Conservation (phyloP, 2,888 invertebrate genomes). For the Aradus depressus region DNA sequence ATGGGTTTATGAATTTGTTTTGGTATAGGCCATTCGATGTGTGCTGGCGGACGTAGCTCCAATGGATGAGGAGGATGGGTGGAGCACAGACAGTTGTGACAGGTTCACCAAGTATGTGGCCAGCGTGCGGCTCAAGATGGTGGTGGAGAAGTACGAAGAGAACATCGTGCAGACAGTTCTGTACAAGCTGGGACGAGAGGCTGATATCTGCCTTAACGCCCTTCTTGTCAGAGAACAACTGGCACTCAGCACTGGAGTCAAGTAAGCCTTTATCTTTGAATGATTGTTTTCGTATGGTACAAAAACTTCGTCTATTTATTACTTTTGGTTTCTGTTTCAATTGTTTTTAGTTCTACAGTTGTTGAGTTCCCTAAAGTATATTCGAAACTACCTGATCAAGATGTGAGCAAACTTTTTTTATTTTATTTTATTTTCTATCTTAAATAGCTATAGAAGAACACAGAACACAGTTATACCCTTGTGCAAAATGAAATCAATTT, state of each 20-base stretch:
- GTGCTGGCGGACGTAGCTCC: constrained; percentile 41
- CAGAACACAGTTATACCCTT: no score
- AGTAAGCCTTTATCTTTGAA: constrained; percentile 36
- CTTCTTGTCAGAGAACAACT: constrained; percentile 41
- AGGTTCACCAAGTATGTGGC: constrained; percentile 6
- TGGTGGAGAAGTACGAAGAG: constrained; percentile 2
- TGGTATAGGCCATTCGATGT: constrained; percentile 31
- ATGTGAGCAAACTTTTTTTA: neutral
- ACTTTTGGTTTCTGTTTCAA: neutral
- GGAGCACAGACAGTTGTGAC: constrained; percentile 35
- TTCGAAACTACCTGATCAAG: neutral
- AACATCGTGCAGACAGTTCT: constrained; percentile 35
- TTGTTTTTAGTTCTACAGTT: constrained; percentile 11
- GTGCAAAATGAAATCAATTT: no score
- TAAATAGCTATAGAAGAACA: no score
- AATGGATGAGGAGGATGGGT: constrained; percentile 34
- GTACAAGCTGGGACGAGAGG: constrained; percentile 35
- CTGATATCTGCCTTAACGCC: constrained; percentile 43
- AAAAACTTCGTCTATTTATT: neutral
- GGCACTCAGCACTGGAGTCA: constrained; percentile 42
- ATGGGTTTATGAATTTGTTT: no score
- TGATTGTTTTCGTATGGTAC: neutral
- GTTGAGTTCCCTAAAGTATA: constrained; percentile 12
- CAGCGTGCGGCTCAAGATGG: constrained; percentile 11
- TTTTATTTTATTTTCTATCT: no score